Conservation (phyloP, 2,797 vertebrate species). For the Onychomys arenicola region DNA sequence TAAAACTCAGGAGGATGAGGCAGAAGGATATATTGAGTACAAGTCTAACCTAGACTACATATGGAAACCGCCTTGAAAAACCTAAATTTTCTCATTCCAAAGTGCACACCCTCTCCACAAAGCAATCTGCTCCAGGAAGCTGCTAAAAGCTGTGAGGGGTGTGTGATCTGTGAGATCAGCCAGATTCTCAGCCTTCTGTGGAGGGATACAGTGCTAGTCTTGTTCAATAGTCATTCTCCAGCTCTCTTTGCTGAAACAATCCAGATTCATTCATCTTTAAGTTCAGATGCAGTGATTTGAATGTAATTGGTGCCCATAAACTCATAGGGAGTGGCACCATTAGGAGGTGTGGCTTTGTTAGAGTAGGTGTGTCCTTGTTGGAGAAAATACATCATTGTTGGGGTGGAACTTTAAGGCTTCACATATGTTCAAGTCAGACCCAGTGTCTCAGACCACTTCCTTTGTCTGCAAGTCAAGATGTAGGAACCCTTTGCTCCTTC, state of each 20-base stretch:
- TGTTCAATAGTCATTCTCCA: neutral
- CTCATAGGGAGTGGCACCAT: neutral
- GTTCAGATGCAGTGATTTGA: neutral
- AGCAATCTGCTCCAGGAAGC: neutral
- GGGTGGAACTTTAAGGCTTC: neutral
- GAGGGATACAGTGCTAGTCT: no score
- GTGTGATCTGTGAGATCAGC: neutral
- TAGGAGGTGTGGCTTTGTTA: neutral
- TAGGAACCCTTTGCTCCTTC: neutral
- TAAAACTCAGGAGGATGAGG: neutral
- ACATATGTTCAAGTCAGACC: neutral
- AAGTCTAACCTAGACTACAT: neutral
- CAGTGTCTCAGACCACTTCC: neutral
- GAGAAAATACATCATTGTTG: neutral
- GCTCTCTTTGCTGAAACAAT: neutral
- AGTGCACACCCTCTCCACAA: neutral
- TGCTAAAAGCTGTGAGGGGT: neutral
- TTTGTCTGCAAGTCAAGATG: neutral
- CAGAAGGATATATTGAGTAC: neutral
- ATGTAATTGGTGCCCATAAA: neutral
- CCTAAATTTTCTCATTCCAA: neutral
- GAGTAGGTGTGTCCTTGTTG: neutral
- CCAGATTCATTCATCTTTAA: neutral
- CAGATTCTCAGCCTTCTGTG: neutral
- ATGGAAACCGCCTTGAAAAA: neutral